Percentiles rank a stretch among this genome's conserved stretches.
These are phyloP conservation scores for Notamacropus eugenii DNA, from an alignment of 2,797 vertebrate genomes.

Conservation along the genomic window DNA sequence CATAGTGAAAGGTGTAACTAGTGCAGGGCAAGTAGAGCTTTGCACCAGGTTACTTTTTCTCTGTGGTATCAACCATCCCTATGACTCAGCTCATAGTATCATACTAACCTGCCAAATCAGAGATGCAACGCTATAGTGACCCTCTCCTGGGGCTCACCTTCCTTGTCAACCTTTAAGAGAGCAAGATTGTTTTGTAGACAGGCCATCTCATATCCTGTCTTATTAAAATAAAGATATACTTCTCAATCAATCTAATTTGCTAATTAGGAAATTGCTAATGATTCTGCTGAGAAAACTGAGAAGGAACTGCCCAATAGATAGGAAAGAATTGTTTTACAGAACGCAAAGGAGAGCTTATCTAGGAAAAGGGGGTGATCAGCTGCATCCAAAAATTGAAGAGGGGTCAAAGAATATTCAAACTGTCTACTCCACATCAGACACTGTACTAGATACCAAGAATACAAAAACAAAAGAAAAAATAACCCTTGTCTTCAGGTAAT, in stretches of 20 bases:
- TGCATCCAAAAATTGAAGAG: no score
- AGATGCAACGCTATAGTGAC: neutral
- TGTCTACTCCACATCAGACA: neutral
- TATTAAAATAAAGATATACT: neutral
- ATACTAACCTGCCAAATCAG: neutral
- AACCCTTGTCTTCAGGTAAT: neutral
- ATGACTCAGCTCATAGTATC: neutral
- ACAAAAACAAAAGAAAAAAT: neutral
- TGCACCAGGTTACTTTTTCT: neutral
- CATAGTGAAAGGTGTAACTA: neutral
- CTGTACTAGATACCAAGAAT: neutral
- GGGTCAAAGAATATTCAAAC: no score
- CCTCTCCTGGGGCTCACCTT: neutral
- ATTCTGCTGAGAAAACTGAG: no score
- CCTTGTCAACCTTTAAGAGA: neutral
- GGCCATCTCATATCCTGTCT: neutral
- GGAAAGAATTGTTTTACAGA: no score
- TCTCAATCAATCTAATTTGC: neutral
- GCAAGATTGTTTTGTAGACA: neutral
- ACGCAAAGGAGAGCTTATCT: no score
- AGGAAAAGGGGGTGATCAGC: no score
- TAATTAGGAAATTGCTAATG: neutral
- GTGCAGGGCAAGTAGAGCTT: neutral
- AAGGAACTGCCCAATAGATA: no score
- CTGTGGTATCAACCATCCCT: neutral